Conservation (phyloP, 2,888 invertebrate genomes). For the Caenorhabditis zanzibari region DNA sequence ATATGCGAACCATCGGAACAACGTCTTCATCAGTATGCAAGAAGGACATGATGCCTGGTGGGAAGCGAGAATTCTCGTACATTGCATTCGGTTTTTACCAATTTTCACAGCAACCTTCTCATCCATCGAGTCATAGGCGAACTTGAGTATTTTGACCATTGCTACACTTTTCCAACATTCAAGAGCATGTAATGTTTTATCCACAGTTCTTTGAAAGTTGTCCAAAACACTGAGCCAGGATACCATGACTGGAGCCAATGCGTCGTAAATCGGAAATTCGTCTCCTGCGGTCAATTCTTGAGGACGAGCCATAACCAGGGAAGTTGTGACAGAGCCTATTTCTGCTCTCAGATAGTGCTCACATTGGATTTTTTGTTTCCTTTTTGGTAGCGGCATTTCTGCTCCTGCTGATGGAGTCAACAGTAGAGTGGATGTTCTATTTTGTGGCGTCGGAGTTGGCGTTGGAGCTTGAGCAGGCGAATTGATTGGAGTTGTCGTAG, state of each 20-base stretch:
- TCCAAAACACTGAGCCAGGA: constrained; percentile 76
- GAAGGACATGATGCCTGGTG: constrained; percentile 76
- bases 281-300: constrained; percentile 71
- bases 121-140: constrained; percentile 68
- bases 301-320: constrained; percentile 74
- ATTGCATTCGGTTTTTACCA: constrained; percentile 63
- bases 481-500: constrained; percentile 31
- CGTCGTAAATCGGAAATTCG: constrained; percentile 80
- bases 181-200: constrained; percentile 34
- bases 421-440: constrained; percentile 23
- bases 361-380: constrained; percentile 29
- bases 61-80: constrained; percentile 43
- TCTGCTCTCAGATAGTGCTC: constrained; percentile 58
- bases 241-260: constrained; percentile 76
- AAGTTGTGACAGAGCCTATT: constrained; percentile 64
- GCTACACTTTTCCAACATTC: constrained; percentile 67
- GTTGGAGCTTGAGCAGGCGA: constrained; percentile 29
- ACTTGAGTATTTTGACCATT: constrained; percentile 65
- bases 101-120: constrained; percentile 61
- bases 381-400: constrained; percentile 12
- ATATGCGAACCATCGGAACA: constrained; percentile 74
- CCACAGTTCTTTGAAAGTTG: constrained; percentile 42
- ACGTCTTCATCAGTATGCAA: constrained; percentile 74
- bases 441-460: constrained; percentile 17
- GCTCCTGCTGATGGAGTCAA: background rate